Conservation (phyloP, 2,888 invertebrate species). For the Strigamia crassipes region DNA sequence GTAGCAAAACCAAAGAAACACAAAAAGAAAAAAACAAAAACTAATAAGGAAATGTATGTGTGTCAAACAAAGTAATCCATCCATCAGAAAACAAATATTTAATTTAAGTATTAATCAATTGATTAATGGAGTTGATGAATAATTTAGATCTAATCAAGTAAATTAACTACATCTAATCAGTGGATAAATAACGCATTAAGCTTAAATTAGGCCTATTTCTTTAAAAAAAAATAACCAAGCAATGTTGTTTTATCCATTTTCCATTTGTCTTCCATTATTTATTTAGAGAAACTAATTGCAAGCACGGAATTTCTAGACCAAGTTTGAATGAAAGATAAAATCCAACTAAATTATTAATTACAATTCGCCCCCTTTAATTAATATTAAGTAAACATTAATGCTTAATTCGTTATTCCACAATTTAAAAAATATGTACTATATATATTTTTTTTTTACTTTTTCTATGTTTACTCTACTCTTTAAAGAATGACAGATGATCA, state of each 20-base stretch:
- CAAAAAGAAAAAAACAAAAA: neutral
- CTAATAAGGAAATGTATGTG: neutral
- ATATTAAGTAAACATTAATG: neutral
- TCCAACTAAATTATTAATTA: no score
- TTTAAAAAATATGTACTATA: no score
- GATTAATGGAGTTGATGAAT: neutral
- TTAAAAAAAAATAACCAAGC: no score
- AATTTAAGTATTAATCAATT: neutral
- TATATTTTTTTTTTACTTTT: neutral
- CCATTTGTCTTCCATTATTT: no score
- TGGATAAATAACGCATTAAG: neutral
- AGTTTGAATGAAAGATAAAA: no score
- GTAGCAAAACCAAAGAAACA: neutral
- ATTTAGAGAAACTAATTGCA: no score
- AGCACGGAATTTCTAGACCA: no score
- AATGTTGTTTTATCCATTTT: no score
- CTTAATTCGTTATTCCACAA: neutral
- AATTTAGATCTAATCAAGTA: neutral
- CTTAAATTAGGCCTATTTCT: no score
- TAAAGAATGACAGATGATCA: slow-evolving; percentile 3
- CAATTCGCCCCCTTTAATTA: neutral
- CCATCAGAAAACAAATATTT: neutral
- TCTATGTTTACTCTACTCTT: neutral
- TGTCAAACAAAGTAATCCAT: neutral
- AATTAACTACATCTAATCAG: neutral